Conservation (phyloP, 2,888 invertebrate species). For the Leuctra nigra region DNA sequence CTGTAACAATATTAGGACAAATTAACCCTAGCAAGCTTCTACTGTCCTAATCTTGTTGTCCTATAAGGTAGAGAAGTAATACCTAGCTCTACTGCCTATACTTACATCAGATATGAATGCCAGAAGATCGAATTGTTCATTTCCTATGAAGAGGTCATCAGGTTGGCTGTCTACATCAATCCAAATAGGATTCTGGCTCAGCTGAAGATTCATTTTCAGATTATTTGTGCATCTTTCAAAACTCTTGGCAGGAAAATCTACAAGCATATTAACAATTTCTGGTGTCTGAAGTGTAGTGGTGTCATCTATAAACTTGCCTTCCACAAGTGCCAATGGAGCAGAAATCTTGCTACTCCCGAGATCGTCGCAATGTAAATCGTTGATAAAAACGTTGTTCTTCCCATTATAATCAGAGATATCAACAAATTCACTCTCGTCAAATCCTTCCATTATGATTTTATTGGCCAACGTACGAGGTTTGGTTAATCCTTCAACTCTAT, state of each 20-base stretch:
- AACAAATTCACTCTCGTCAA: background rate
- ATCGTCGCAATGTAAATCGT: background rate
- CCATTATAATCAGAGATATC: background rate
- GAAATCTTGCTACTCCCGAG: background rate
- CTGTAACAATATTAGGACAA: too few species aligned
- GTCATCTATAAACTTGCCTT: background rate
- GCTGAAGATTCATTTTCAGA: background rate
- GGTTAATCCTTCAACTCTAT: too few species aligned
- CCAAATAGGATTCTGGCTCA: background rate
- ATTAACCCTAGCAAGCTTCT: too few species aligned
- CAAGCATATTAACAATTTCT: constrained; percentile 8
- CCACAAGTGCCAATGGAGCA: background rate
- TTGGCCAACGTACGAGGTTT: too few species aligned
- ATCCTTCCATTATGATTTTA: too few species aligned
- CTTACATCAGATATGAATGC: constrained; percentile 37
- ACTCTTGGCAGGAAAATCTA: background rate
- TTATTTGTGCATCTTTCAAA: background rate
- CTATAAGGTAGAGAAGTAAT: too few species aligned
- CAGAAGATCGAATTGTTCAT: constrained; percentile 37
- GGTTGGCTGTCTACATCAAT: background rate
- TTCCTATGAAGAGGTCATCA: background rate
- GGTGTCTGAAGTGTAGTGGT: background rate
- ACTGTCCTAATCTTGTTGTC: too few species aligned
- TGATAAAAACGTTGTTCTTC: background rate
- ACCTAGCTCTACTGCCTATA: constrained; percentile 14